Percentiles rank a stretch among this genome's conserved stretches.
phyloP scores from a whole-genome alignment of 1,140 invertebrate species.

The Drosophila ohnishii region DNA sequence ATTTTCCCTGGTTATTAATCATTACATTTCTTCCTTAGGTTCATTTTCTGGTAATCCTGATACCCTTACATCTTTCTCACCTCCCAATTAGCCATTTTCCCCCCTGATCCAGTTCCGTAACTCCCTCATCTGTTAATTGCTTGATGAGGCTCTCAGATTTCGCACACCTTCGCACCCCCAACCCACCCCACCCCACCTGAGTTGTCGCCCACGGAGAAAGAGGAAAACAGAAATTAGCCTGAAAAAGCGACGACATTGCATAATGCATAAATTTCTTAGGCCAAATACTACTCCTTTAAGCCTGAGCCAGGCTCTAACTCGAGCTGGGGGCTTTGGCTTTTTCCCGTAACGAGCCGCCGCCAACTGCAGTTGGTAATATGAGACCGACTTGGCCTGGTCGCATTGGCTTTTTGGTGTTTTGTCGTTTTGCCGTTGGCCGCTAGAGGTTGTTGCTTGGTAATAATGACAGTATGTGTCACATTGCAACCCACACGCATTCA shows the following conservation, averaged over 20 bases:
- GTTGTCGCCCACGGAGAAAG: not conserved
- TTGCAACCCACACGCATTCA: conserved; percentile 81
- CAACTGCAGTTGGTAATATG: conserved; percentile 71
- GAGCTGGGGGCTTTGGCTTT: conserved; percentile 19
- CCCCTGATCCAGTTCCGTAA: conserved; percentile 1
- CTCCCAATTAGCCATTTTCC: conserved; percentile 1
- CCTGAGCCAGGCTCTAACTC: conserved; percentile 8
- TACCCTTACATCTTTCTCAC: not conserved
- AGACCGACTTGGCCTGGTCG: conserved; percentile 54
- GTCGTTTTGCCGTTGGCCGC: conserved; percentile 56
- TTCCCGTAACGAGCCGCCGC: conserved; percentile 74
- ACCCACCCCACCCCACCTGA: not conserved
- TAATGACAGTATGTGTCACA: conserved; percentile 82
- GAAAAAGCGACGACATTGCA: conserved; percentile 61
- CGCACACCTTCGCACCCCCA: not conserved
- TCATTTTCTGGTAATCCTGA: too few species aligned
- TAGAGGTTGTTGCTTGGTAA: conserved; percentile 74
- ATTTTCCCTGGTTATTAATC: not conserved
- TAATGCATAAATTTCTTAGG: conserved; percentile 69
- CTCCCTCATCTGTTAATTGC: conserved; percentile 33
- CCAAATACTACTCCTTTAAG: conserved; percentile 40
- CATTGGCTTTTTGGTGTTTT: conserved; percentile 39
- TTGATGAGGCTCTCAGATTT: conserved; percentile 20
- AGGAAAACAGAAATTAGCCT: conserved; percentile 41
- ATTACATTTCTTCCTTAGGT: too few species aligned